Percentiles rank a stretch among this genome's conserved stretches.
phyloP scores from a whole-genome alignment of 64 coral and sea anemone genomes.

The Actinia equina region DNA sequence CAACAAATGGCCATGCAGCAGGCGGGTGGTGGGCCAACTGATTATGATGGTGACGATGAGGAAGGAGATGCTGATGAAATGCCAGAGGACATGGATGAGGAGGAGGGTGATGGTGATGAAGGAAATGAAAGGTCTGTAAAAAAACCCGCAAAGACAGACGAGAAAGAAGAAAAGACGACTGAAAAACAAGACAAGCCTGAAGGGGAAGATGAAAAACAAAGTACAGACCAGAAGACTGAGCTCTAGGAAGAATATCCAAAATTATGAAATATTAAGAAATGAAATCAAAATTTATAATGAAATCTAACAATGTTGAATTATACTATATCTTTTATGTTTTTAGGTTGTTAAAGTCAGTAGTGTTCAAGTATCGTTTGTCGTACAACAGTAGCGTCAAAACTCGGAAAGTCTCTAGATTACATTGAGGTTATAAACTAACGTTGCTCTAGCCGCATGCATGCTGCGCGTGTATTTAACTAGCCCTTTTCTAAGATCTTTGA shows the following conservation, averaged over 20 bases:
- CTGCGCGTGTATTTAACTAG: too few species aligned
- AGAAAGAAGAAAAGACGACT: not conserved
- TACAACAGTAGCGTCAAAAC: too few species aligned
- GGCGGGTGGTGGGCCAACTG: not conserved
- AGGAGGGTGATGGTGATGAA: constrained; percentile 5
- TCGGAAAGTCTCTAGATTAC: too few species aligned
- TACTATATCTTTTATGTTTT: too few species aligned
- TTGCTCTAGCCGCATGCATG: too few species aligned
- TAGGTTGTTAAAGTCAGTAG: too few species aligned
- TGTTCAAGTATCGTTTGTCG: too few species aligned
- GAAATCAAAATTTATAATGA: too few species aligned
- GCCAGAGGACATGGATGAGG: not conserved
- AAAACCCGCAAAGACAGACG: constrained; percentile 3
- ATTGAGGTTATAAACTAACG: too few species aligned
- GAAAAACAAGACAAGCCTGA: not conserved
- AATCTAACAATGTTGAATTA: too few species aligned
- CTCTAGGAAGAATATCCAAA: not conserved
- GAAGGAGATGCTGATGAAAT: constrained; percentile 25
- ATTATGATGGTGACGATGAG: constrained; percentile 40
- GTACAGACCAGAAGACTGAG: not conserved
- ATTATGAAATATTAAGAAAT: too few species aligned
- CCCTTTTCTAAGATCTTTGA: too few species aligned
- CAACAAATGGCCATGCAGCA: constrained; percentile 40
- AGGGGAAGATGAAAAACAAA: not conserved
- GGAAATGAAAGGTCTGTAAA: constrained; percentile 17